These are phyloP conservation scores for Taxidea taxus DNA, from an alignment of 2,113 vertebrate genomes.

Conservation along the genomic window DNA sequence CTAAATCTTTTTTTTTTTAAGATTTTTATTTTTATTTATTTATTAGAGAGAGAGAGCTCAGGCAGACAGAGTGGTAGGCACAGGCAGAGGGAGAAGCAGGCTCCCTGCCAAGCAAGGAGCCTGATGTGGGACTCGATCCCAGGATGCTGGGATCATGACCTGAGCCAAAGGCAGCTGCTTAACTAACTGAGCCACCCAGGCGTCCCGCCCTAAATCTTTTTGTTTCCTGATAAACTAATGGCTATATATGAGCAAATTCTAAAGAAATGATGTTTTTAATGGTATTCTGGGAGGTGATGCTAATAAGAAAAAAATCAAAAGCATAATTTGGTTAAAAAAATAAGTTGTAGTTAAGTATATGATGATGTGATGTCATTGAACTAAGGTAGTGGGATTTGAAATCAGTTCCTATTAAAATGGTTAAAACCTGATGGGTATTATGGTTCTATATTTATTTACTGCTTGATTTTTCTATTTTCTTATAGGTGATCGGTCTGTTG, in stretches of 20 bases:
- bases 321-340: neutral
- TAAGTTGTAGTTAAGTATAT: neutral
- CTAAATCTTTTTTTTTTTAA: neutral
- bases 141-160: too few relatives aligned
- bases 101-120: too few relatives aligned
- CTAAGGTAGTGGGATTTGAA: neutral
- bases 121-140: too few relatives aligned
- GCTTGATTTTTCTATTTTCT: slow-evolving; percentile 51
- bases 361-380: neutral
- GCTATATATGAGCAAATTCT: neutral
- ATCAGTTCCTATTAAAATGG: neutral
- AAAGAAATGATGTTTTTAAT: neutral
- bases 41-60: too few relatives aligned
- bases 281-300: neutral
- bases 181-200: too few relatives aligned
- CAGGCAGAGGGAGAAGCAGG: too few relatives aligned
- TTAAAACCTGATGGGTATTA: neutral
- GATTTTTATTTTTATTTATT: too few relatives aligned
- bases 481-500: slow-evolving; percentile 95
- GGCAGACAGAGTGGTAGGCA: too few relatives aligned
- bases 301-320: neutral
- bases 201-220: neutral
- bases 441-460: neutral
- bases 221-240: neutral
- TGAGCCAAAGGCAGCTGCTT: too few relatives aligned